phyloP scores from a whole-genome alignment of 1,140 invertebrate species.

The Drosophila bocqueti region DNA sequence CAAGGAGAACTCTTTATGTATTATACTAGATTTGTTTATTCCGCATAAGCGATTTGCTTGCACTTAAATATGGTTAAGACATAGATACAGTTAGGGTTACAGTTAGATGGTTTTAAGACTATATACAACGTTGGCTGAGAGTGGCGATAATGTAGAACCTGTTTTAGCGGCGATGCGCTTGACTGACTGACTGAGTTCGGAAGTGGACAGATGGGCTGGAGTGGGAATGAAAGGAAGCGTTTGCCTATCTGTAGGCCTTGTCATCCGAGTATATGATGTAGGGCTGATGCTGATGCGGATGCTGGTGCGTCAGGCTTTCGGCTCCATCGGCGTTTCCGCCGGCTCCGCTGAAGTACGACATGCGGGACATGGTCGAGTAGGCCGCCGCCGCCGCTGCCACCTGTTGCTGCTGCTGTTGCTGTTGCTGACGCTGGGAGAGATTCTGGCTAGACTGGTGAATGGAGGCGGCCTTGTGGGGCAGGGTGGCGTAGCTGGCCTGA shows the following conservation, averaged over 20 bases:
- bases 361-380: slow-evolving; percentile 83
- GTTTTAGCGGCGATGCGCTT: slow-evolving; percentile 68
- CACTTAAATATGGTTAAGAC: slow-evolving; percentile 71
- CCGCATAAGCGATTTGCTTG: slow-evolving; percentile 51
- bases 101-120: slow-evolving; percentile 73
- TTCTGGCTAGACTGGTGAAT: slow-evolving; percentile 85
- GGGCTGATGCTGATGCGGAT: slow-evolving; percentile 72
- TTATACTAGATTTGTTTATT: slow-evolving; percentile 79
- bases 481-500: slow-evolving; percentile 87
- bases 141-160: slow-evolving; percentile 77
- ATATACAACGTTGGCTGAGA: slow-evolving; percentile 77
- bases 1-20: slow-evolving; percentile 15
- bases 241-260: slow-evolving; percentile 83
- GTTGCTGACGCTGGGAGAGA: slow-evolving; percentile 86
- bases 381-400: slow-evolving; percentile 81
- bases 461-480: slow-evolving; percentile 87
- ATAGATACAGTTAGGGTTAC: slow-evolving; percentile 73
- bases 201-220: slow-evolving; percentile 33
- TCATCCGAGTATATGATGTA: slow-evolving; percentile 85
- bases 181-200: slow-evolving; percentile 66
- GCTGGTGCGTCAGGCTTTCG: slow-evolving; percentile 66
- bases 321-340: slow-evolving; percentile 54
- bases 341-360: slow-evolving; percentile 80
- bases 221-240: slow-evolving; percentile 32
- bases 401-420: slow-evolving; percentile 85